Percentiles rank a stretch among this genome's conserved stretches.
phyloP scores from a whole-genome alignment of 2,797 vertebrate genomes.

The Hydrolagus colliei region DNA sequence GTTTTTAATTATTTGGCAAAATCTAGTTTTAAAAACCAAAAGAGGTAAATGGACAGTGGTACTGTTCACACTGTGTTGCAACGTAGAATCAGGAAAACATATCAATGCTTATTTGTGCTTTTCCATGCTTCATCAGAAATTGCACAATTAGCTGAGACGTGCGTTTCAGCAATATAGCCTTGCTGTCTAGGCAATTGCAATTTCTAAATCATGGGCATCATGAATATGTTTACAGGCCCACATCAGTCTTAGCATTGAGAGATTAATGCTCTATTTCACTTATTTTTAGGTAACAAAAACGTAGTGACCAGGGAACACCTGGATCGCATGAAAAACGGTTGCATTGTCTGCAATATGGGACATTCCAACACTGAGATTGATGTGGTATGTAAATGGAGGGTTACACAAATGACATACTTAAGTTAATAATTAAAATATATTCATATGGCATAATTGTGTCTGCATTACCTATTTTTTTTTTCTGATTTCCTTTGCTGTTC shows the following conservation, averaged over 20 bases:
- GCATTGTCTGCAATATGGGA: conserved; percentile 97
- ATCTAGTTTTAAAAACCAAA: no score
- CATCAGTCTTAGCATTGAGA: neutral
- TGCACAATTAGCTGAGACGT: neutral
- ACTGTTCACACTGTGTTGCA: neutral
- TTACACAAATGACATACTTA: neutral
- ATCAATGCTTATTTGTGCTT: neutral
- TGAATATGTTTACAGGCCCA: neutral
- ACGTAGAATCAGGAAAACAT: neutral
- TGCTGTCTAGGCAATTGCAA: neutral
- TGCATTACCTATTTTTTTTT: neutral
- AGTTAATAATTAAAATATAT: neutral
- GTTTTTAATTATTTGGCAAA: no score
- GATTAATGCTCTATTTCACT: conserved; percentile 9
- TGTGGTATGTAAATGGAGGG: conserved; percentile 66
- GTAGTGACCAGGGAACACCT: conserved; percentile 88
- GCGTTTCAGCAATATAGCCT: neutral
- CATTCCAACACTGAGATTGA: conserved; percentile 98
- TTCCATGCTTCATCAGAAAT: neutral
- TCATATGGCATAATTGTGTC: neutral
- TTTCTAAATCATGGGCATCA: neutral
- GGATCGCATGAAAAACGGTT: conserved; percentile 94
- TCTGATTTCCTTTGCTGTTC: neutral
- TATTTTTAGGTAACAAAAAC: conserved; percentile 82
- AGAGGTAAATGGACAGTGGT: neutral